Conservation (phyloP, 2,113 vertebrate genomes). For the Petrocephalus microphthalmus region DNA sequence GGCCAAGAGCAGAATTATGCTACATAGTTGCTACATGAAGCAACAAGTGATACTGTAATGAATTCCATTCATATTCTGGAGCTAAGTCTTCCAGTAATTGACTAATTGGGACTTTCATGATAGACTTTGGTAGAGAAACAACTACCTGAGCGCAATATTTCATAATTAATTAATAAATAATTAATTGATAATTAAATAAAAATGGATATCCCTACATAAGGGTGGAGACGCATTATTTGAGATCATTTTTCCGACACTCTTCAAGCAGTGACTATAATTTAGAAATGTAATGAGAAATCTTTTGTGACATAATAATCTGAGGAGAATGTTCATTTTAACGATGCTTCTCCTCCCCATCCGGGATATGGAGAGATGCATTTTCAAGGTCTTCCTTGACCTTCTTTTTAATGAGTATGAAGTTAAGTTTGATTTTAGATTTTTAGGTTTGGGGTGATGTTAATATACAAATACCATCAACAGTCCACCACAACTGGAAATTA, state of each 20-base stretch:
- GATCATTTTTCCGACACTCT: background rate
- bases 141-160: too few relatives aligned
- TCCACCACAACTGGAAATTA: background rate
- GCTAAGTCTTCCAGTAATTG: too few relatives aligned
- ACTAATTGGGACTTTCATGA: too few relatives aligned
- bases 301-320: background rate
- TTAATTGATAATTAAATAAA: too few relatives aligned
- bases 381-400: background rate
- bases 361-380: background rate
- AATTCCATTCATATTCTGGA: too few relatives aligned
- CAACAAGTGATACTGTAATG: too few relatives aligned
- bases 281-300: background rate
- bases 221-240: too few relatives aligned
- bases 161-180: too few relatives aligned
- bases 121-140: too few relatives aligned
- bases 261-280: background rate
- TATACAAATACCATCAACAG: background rate
- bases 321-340: background rate
- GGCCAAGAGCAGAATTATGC: too few relatives aligned
- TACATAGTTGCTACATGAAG: too few relatives aligned
- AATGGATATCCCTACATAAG: too few relatives aligned
- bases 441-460: background rate
- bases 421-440: background rate
- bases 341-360: background rate
- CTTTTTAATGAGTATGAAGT: background rate